A percentile compares a stretch with the other conserved stretches of the same genome.
These are phyloP conservation scores for Cyanocitta stelleri DNA, from an alignment of 2,113 vertebrate genomes.

Conservation along the genomic window DNA sequence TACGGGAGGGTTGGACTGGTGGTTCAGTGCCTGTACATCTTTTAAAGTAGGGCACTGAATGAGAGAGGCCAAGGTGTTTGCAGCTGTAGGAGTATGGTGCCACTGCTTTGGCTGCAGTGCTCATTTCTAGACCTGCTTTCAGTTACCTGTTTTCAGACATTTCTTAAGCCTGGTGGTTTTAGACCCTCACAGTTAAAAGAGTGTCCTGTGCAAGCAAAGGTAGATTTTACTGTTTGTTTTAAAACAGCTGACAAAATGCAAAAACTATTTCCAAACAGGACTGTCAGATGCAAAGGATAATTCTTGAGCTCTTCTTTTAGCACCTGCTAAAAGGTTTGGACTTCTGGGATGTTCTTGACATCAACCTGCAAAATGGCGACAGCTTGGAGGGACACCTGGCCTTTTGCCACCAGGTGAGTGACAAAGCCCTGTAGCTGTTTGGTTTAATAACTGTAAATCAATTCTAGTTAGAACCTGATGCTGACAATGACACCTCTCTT, in stretches of 20 bases:
- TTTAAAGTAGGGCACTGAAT: not conserved
- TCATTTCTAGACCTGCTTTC: not conserved
- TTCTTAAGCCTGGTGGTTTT: not conserved
- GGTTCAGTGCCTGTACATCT: not conserved
- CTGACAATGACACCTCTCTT: not conserved
- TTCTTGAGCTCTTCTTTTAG: conserved; percentile 65
- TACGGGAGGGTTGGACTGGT: not conserved
- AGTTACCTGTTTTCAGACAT: not conserved
- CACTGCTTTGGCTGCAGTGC: not conserved
- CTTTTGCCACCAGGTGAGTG: conserved; percentile 61
- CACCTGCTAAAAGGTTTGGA: conserved; percentile 45
- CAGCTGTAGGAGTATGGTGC: not conserved
- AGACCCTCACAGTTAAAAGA: not conserved
- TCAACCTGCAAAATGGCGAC: conserved; percentile 42
- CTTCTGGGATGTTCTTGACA: conserved; percentile 41
- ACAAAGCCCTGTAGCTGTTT: not conserved
- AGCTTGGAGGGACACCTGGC: conserved; percentile 50
- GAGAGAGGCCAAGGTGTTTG: not conserved
- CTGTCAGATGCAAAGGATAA: conserved; percentile 66
- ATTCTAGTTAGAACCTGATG: not conserved
- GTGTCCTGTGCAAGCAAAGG: not conserved
- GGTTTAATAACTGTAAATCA: not conserved
- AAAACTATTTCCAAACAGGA: not conserved
- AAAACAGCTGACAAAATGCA: not conserved
- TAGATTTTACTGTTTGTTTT: not conserved